Evolutionary conservation across 2,888 invertebrate species (phyloP).

Genomic region (Eilema griseolum): DNA sequence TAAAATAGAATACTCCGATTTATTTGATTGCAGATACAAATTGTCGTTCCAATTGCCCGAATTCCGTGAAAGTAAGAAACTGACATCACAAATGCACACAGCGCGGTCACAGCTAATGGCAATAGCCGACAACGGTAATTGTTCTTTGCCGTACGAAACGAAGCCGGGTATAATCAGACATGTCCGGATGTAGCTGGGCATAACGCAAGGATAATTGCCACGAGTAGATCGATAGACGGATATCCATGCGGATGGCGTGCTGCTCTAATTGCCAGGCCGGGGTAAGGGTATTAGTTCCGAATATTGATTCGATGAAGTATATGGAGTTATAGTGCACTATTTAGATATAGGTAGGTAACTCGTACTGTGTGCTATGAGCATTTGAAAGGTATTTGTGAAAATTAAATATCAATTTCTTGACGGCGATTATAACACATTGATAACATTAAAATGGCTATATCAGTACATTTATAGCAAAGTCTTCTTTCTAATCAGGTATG

Average conservation of each 20-base stretch:
- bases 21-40: not conserved
- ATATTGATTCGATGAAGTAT: slow-evolving; percentile 57
- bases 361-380: not conserved
- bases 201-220: slow-evolving; percentile 67
- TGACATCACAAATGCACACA: slow-evolving; percentile 6
- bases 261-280: slow-evolving; percentile 71
- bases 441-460: too few species aligned
- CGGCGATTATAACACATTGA: too few species aligned
- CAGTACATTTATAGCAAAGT: too few species aligned
- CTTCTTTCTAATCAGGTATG: too few species aligned
- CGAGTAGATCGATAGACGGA: slow-evolving; percentile 74
- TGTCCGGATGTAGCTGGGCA: slow-evolving; percentile 32
- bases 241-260: slow-evolving; percentile 65
- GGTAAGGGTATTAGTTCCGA: slow-evolving; percentile 64
- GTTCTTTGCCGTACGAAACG: slow-evolving; percentile 46
- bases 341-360: not conserved
- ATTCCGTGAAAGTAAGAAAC: not conserved
- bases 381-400: not conserved
- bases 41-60: not conserved
- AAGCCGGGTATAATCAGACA: slow-evolving; percentile 28
- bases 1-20: not conserved
- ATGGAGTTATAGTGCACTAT: not conserved
- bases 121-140: slow-evolving; percentile 46
- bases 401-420: too few species aligned
- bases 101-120: slow-evolving; percentile 10